A percentile compares a stretch with the other conserved stretches of the same genome.
phyloP scores from a whole-genome alignment of 2,888 invertebrate species.

The Heliconius aoede region DNA sequence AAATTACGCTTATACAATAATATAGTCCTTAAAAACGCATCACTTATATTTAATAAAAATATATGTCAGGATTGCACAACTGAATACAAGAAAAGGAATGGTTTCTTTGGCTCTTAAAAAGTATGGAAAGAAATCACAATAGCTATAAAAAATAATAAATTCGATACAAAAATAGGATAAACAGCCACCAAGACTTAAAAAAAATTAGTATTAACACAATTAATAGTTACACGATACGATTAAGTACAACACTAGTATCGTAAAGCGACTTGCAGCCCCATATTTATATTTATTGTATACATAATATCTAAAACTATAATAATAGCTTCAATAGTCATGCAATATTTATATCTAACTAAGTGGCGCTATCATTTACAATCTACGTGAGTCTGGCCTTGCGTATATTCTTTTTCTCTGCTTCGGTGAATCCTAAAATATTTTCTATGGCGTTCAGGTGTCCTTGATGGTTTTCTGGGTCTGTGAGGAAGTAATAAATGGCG shows the following conservation, averaged over 20 bases:
- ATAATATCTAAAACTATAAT: constrained; percentile 43
- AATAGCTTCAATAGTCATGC: constrained; percentile 45
- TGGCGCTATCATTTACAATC: constrained; percentile 57
- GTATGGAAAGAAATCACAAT: constrained; percentile 70
- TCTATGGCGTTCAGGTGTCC: constrained; percentile 95
- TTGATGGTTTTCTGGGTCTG: constrained; percentile 94
- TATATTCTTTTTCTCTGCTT: constrained; percentile 91
- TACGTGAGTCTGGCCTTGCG: constrained; percentile 86
- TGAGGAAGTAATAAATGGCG: constrained; percentile 95
- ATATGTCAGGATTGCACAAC: constrained; percentile 73
- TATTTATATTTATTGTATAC: constrained; percentile 35
- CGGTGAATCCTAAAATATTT: constrained; percentile 94
- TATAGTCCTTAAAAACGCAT: constrained; percentile 52
- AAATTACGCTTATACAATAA: constrained; percentile 60
- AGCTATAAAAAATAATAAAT: constrained; percentile 62
- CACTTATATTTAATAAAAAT: constrained; percentile 57
- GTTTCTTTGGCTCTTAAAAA: constrained; percentile 77
- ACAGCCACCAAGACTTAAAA: constrained; percentile 55
- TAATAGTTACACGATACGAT: not conserved
- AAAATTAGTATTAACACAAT: constrained; percentile 16
- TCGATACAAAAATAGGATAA: constrained; percentile 58
- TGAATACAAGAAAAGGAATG: constrained; percentile 63
- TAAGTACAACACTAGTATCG: constrained; percentile 49
- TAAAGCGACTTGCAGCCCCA: constrained; percentile 58
- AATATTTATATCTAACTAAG: constrained; percentile 53